These are phyloP conservation scores for Tipula unca DNA, from an alignment of 2,888 invertebrate genomes.

Conservation along the genomic window DNA sequence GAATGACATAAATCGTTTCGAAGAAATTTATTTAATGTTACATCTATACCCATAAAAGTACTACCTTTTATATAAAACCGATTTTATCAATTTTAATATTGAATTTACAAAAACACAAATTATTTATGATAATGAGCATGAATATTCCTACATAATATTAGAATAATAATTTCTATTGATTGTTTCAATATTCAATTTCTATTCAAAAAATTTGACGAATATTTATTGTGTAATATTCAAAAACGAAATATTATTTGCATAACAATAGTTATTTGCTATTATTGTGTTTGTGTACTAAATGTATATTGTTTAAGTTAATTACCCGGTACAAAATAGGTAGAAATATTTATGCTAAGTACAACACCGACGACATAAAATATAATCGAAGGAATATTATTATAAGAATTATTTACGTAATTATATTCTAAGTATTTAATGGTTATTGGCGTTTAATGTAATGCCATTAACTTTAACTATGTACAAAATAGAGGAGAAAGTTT, in stretches of 20 bases:
- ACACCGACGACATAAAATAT: background rate
- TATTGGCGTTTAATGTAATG: background rate
- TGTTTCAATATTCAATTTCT: background rate
- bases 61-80: background rate
- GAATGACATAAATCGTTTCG: background rate
- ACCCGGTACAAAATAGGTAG: background rate
- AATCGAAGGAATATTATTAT: background rate
- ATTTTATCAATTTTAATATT: background rate
- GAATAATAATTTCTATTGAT: background rate
- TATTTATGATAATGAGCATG: conserved; percentile 1
- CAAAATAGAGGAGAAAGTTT: background rate
- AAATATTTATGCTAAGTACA: background rate
- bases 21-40: background rate
- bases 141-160: background rate
- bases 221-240: background rate
- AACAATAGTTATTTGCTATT: background rate
- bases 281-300: no score
- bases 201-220: background rate
- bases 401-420: no score
- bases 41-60: background rate
- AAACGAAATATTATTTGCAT: background rate
- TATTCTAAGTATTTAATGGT: background rate
- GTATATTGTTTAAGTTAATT: background rate
- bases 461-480: background rate
- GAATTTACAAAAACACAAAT: background rate